Conservation (phyloP, 2,888 invertebrate species). For the Diadegma fenestrale region DNA sequence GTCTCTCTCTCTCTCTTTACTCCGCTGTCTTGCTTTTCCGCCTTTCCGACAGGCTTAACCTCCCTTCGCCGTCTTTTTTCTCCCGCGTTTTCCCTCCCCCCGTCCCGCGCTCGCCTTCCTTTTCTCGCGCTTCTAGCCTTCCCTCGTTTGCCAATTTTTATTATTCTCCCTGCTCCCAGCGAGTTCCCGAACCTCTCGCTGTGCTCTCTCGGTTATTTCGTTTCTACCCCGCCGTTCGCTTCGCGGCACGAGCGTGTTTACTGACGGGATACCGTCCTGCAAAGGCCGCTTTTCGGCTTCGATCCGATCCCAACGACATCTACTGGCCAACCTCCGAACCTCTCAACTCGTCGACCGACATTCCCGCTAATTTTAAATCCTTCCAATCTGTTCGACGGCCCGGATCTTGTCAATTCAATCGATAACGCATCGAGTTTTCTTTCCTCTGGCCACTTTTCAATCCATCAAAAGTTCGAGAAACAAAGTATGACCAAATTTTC, state of each 20-base stretch:
- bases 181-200: not conserved
- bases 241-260: constrained; percentile 48
- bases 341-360: not conserved
- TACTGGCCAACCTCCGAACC: not conserved
- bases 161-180: constrained; percentile 12
- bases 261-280: constrained; percentile 62
- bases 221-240: constrained; percentile 22
- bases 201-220: constrained; percentile 2
- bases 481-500: too few relatives aligned
- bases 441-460: not conserved
- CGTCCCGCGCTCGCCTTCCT: not conserved
- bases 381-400: constrained; percentile 36
- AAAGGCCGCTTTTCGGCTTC: constrained; percentile 69
- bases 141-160: constrained; percentile 24
- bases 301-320: constrained; percentile 40
- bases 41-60: not conserved
- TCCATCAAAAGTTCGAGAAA: not conserved
- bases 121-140: constrained; percentile 15
- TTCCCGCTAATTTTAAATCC: constrained; percentile 57
- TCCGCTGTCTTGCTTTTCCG: constrained; percentile 4
- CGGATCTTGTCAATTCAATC: not conserved
- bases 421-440: not conserved
- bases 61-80: not conserved
- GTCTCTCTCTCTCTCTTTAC: constrained; percentile 30
- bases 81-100: not conserved